Evolutionary conservation across 2,888 invertebrate species (phyloP), one percentile per base, ranked within the genome.

Genomic region (Nemapogon koenigi): DNA sequence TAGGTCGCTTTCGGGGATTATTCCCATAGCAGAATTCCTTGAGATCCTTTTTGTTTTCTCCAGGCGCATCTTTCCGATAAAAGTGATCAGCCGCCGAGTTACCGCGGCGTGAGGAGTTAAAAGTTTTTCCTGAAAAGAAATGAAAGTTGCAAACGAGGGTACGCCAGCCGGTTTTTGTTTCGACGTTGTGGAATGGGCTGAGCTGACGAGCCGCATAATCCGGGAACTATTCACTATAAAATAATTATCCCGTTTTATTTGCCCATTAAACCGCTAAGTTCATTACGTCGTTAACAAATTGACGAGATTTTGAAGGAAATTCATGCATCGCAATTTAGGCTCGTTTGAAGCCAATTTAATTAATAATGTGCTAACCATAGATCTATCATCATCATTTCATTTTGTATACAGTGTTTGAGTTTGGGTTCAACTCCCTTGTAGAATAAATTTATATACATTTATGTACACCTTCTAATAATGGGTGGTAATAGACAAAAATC

Each of bases 1-100:
- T 65, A 63, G 65, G 68, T 64, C 62, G 68, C 69, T 72, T 75
- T 76, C 57, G 68, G 13, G 67, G 71, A 71, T 76, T 76, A 76
- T 75, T 71, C 61, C 59, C 57, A 62, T 68, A 62, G 62, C 64
- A 62, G 68, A 68, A 67, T 68, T 66, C 59, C 62, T 65, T 61
- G 56, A 62, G 59, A 68, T 62, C 59, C 64, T 62, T 67, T 70
- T 71, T 71, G 64, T 37, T 37, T 28, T 27, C n/a, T 3, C 15
- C 6, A 14, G 13, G 10, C 7, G 16, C 16, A 31, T 15, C 31
- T 16, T 31, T 15, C 13, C 13, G 29, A 29, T 29, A 29, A 29
- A 29, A 14, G 8, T 22, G 3, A 31, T 16, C n/a, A n/a, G n/a
- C n/a, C n/a, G n/a, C n/a, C n/a, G n/a, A n/a, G n/a, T n/a, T n/a